phyloP scores from a whole-genome alignment of 2,888 invertebrate species.

The Mellilla xanthometata region DNA sequence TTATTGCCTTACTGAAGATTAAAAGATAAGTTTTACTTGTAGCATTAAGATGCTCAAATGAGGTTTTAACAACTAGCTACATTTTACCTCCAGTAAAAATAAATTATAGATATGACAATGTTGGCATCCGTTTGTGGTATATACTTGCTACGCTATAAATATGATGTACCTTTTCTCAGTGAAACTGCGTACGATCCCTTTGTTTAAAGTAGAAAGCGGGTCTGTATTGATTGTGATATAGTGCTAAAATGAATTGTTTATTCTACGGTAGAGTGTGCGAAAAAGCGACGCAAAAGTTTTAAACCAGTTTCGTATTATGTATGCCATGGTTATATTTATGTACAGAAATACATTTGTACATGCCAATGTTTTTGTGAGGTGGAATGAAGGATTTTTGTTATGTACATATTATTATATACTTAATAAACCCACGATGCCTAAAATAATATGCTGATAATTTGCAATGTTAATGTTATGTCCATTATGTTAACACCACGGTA shows the following conservation, averaged over 20 bases:
- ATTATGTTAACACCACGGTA: constrained; percentile 8
- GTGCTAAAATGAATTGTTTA: constrained; percentile 18
- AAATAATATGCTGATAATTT: constrained; percentile 14
- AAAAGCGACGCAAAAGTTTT: constrained; percentile 38
- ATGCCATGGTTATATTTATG: constrained; percentile 50
- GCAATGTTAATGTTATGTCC: constrained; percentile 14
- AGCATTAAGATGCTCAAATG: constrained; percentile 2
- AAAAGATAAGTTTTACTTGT: no score
- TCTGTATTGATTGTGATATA: constrained; percentile 8
- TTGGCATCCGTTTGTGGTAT: constrained; percentile 10
- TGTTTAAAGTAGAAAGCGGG: background rate
- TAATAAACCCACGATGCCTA: constrained; percentile 10
- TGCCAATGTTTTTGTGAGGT: constrained; percentile 40
- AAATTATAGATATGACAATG: constrained; percentile 14
- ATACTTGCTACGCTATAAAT: background rate
- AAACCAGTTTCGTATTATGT: constrained; percentile 53
- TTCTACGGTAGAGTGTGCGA: constrained; percentile 27
- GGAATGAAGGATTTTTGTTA: constrained; percentile 36
- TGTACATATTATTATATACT: no score
- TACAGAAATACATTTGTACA: constrained; percentile 42
- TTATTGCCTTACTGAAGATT: no score
- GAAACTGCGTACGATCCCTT: background rate
- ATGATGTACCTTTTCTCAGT: constrained; percentile 7
- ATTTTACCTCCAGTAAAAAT: constrained; percentile 28
- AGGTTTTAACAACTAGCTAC: constrained; percentile 18